phyloP scores from a whole-genome alignment of 2,888 invertebrate species.

The Watsonalla binaria region DNA sequence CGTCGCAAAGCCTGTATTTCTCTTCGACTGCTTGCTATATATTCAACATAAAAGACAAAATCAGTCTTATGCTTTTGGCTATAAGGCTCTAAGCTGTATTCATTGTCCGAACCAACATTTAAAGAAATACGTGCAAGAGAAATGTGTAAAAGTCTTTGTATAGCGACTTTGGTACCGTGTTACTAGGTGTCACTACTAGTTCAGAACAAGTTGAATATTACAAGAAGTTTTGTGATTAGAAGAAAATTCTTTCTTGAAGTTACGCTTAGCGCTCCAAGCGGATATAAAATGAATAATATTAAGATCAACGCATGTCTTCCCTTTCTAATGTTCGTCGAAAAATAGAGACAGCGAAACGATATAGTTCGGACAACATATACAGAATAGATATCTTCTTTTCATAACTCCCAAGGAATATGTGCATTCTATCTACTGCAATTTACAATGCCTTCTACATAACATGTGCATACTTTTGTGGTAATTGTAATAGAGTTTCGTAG shows the following conservation, averaged over 20 bases:
- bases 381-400: conserved; percentile 7
- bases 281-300: neutral
- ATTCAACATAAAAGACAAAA: conserved; percentile 32
- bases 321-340: neutral
- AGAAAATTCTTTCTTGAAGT: too few relatives aligned
- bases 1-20: conserved; percentile 94
- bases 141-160: too few relatives aligned
- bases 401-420: conserved; percentile 12
- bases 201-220: too few relatives aligned
- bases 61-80: conserved; percentile 8
- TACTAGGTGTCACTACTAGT: neutral
- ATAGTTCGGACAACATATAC: neutral
- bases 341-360: neutral
- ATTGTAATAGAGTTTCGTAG: conserved; percentile 6
- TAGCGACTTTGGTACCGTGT: too few relatives aligned
- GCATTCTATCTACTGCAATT: conserved; percentile 12
- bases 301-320: neutral
- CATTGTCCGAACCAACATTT: neutral
- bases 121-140: too few relatives aligned
- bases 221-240: too few relatives aligned
- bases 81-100: neutral
- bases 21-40: conserved; percentile 96
- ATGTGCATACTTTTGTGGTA: conserved; percentile 2
- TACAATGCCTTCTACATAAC: conserved; percentile 31
- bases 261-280: too few relatives aligned